Base-by-base conservation (phyloP, 1,140 invertebrate species). In the Drosophila funebris region DNA sequence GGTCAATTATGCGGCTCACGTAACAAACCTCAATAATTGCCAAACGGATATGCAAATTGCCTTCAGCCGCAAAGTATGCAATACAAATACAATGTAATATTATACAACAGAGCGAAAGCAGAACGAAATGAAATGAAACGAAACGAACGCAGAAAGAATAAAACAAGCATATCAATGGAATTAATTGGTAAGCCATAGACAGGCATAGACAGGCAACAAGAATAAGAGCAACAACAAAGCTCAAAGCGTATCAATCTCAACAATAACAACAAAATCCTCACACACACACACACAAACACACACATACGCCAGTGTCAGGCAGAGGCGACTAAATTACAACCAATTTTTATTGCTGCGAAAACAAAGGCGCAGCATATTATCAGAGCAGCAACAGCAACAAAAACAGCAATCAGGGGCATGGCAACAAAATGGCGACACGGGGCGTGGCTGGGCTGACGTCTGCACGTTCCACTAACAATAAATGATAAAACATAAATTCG, bases 401-500 rank as follows among this genome's bases (percentile, higher is more conserved):
- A 31, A 24, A 64, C 27, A 14, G 44, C 69, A 72, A 73, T 67
- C 53, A 60, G 14, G 36, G 63, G 37, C 37, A 66, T 69, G 44
- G 58, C 58, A 68, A 78, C 82, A 85, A 85, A 85, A 82, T 82
- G 74, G 83, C 74, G 57, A 52, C 48, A 68, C 52, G 73, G 67
- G 85, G 84, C 77, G 85, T 90, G 77, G 74, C 78, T 64, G 54
- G 44, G 69, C 61, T 70, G 71, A 66, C 73, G 60, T 57, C 70
- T 77, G 67, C 84, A 89, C 76, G 84, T 89, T 89, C 77, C 77
- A 84, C 76, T 87, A 82, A 79, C 78, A 90, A 88, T 90, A 90
- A 90, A 90, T 90, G 87, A 90, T 90, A 90, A 85, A 80, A 78
- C 87, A 90, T 88, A 90, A 90, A 90, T 88, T 83, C 78, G 63